Evolutionary conservation across 2,797 vertebrate genomes (phyloP).

Genomic region (Arrhamphus sclerolepis): DNA sequence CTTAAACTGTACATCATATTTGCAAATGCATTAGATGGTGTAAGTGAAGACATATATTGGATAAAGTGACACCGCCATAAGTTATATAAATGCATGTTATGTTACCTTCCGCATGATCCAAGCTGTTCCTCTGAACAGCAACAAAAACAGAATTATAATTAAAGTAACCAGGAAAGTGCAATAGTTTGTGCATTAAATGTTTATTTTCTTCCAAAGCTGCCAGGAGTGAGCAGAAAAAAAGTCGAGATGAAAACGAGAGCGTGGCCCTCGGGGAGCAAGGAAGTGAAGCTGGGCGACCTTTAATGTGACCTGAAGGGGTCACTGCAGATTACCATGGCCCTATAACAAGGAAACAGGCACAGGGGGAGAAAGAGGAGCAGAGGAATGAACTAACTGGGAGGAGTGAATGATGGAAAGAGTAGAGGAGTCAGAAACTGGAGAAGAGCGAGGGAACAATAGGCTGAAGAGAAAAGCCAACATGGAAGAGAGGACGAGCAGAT

Average conservation of each 20-base stretch:
- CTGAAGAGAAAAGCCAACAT: conserved; percentile 49
- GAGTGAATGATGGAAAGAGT: conserved; percentile 31
- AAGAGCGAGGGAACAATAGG: conserved; percentile 31
- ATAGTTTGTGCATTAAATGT: conserved; percentile 13
- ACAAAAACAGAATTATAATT: conserved; percentile 11
- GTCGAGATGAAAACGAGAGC: conserved; percentile 42
- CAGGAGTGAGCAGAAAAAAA: conserved; percentile 39
- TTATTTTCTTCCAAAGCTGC: conserved; percentile 41
- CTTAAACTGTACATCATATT: too few species aligned
- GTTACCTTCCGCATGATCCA: too few species aligned
- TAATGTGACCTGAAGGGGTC: conserved; percentile 84
- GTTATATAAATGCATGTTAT: too few species aligned
- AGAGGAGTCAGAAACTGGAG: conserved; percentile 46
- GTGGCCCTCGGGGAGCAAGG: conserved; percentile 42
- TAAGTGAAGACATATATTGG: too few species aligned
- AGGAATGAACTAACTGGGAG: conserved; percentile 25
- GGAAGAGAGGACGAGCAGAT: conserved; percentile 41
- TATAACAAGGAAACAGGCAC: conserved; percentile 52
- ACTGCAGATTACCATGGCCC: conserved; percentile 74
- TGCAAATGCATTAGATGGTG: too few species aligned
- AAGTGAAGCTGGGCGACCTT: conserved; percentile 80
- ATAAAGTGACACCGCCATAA: too few species aligned
- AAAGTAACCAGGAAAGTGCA: conserved; percentile 16
- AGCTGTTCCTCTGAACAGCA: background rate
- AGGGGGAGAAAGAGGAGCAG: conserved; percentile 23